Evolutionary conservation across 2,888 invertebrate species (phyloP).

Genomic region (Labia minor): DNA sequence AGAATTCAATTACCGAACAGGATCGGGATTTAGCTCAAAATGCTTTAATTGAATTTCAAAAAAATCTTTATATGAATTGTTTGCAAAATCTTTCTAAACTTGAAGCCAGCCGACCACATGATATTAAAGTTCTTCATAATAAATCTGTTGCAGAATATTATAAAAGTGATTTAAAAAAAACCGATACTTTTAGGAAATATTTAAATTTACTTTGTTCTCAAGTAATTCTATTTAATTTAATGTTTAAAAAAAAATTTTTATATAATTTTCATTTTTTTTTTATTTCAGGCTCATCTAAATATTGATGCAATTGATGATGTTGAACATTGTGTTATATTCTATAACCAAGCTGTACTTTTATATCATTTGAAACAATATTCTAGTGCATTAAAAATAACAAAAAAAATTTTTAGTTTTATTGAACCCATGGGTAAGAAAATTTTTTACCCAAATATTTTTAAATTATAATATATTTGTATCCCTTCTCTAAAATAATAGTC

Average conservation of each 20-base stretch:
- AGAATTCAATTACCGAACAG: constrained; percentile 28
- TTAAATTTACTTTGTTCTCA: constrained; percentile 49
- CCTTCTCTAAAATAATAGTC: constrained; percentile 15
- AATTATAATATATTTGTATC: constrained; percentile 17
- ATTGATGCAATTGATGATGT: constrained; percentile 46
- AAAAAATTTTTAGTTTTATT: constrained; percentile 51
- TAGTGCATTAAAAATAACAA: constrained; percentile 51
- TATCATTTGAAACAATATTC: constrained; percentile 68
- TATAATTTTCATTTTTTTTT: constrained; percentile 17
- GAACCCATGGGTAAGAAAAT: constrained; percentile 50
- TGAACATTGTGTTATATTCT: constrained; percentile 56
- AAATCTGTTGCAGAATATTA: constrained; percentile 74
- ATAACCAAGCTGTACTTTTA: constrained; percentile 67
- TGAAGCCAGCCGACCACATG: constrained; percentile 48
- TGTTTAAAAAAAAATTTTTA: constrained; percentile 14
- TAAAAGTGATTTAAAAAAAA: constrained; percentile 58
- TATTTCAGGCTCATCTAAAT: constrained; percentile 35
- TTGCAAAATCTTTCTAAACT: constrained; percentile 48
- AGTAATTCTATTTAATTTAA: constrained; percentile 30
- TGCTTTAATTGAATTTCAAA: constrained; percentile 49
- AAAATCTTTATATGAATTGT: constrained; percentile 36
- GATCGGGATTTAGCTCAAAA: constrained; percentile 49
- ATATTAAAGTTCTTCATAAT: constrained; percentile 70
- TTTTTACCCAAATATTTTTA: constrained; percentile 14
- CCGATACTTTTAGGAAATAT: constrained; percentile 58